These are phyloP conservation scores for Luscinia luscinia DNA, from an alignment of 2,797 vertebrate species.

Conservation along the genomic window DNA sequence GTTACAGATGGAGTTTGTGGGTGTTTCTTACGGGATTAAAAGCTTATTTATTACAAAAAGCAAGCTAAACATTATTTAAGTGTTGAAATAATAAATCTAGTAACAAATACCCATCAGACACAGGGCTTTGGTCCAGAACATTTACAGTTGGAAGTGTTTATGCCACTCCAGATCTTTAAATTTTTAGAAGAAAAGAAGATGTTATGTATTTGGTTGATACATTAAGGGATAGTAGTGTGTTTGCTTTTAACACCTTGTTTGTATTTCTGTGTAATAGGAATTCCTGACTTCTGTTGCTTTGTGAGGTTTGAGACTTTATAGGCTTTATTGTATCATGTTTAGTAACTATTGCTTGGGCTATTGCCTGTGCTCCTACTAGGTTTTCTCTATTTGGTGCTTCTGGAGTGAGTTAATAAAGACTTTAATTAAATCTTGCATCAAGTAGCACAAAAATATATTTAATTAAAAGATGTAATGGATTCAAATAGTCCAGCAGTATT, in stretches of 20 bases:
- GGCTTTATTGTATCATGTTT: neutral
- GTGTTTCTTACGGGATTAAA: neutral
- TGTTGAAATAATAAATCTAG: neutral
- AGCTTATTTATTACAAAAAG: neutral
- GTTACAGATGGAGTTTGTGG: neutral
- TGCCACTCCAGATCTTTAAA: neutral
- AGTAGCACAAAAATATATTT: conserved; percentile 14
- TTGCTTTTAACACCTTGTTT: neutral
- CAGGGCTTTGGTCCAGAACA: neutral
- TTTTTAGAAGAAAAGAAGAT: neutral
- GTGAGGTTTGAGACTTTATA: neutral
- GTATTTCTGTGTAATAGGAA: neutral
- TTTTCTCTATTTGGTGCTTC: neutral
- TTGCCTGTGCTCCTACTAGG: neutral
- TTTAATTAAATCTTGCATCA: conserved; percentile 56
- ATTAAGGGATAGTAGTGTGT: neutral
- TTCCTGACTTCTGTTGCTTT: neutral
- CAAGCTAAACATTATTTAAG: neutral
- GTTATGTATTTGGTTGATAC: neutral
- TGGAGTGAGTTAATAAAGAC: conserved; percentile 24
- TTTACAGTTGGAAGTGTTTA: neutral
- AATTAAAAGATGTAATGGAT: conserved; percentile 59
- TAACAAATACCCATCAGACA: neutral
- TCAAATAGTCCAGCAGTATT: conserved; percentile 45
- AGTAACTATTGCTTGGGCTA: neutral